phyloP scores from a whole-genome alignment of 2,113 vertebrate species.

The Delphinapterus leucas region DNA sequence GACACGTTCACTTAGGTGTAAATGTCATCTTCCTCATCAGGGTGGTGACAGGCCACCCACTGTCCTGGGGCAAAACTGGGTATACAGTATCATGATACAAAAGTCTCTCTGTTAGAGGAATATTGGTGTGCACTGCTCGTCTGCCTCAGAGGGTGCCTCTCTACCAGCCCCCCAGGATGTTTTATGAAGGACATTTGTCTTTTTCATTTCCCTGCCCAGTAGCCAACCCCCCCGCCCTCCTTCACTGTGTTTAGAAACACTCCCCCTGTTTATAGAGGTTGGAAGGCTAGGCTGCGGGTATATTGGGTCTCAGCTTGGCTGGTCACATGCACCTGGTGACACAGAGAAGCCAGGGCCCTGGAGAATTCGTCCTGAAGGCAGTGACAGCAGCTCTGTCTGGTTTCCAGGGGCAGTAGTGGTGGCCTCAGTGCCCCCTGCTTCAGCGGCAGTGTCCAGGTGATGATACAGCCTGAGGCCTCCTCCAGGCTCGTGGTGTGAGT shows the following conservation, averaged over 20 bases:
- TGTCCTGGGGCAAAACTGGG: neutral
- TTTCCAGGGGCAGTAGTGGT: rapidly evolving
- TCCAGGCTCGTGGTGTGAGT: neutral
- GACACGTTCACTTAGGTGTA: neutral
- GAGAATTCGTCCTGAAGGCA: neutral
- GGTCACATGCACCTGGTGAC: rapidly evolving
- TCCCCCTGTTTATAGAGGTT: neutral
- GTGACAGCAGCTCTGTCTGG: no score
- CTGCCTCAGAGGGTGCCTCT: neutral
- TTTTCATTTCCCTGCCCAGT: no score
- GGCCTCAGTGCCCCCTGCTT: neutral
- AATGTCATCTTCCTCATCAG: neutral
- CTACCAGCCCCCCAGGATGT: rapidly evolving
- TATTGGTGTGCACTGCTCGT: neutral
- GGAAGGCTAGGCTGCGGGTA: no score
- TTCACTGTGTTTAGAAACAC: neutral
- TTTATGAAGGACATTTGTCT: neutral
- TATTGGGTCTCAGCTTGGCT: rapidly evolving
- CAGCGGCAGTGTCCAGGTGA: rapidly evolving
- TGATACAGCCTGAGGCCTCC: neutral
- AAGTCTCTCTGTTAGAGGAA: neutral
- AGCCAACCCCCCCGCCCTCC: rapidly evolving
- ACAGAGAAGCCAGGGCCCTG: neutral
- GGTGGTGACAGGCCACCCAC: neutral
- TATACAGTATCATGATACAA: no score